phyloP scores from a whole-genome alignment of 2,888 invertebrate genomes.

The Leptinotarsa peninsularis region DNA sequence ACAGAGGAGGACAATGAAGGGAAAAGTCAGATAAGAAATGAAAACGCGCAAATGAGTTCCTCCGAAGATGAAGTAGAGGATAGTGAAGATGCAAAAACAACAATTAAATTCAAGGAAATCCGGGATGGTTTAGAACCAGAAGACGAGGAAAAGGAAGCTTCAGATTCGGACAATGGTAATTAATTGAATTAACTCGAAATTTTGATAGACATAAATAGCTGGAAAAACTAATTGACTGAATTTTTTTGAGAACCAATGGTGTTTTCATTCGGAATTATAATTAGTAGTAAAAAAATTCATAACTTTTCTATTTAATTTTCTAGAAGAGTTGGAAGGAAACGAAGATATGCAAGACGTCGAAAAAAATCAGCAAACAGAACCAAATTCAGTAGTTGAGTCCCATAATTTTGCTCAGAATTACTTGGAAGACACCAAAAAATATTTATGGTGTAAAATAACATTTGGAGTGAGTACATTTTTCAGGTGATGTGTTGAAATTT shows the following conservation, averaged over 20 bases:
- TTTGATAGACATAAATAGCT: neutral
- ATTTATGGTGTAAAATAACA: conserved; percentile 87
- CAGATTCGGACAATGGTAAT: conserved; percentile 47
- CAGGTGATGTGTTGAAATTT: neutral
- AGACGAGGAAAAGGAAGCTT: conserved; percentile 64
- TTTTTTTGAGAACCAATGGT: too few relatives aligned
- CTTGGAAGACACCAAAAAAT: conserved; percentile 79
- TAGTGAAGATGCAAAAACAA: conserved; percentile 67
- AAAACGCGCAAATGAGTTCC: conserved; percentile 64
- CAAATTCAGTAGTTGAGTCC: conserved; percentile 59
- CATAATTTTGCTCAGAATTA: conserved; percentile 69
- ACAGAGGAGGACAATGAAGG: conserved; percentile 62
- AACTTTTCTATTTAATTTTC: conserved; percentile 60
- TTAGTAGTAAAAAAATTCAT: too few relatives aligned
- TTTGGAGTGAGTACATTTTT: conserved; percentile 71
- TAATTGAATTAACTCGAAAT: conserved; percentile 57
- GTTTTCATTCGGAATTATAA: too few relatives aligned
- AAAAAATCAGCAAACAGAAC: conserved; percentile 66
- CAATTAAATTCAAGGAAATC: conserved; percentile 60
- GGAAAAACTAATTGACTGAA: neutral
- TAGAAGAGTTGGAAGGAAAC: conserved; percentile 65
- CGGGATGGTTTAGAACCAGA: conserved; percentile 69
- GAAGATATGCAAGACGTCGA: conserved; percentile 65
- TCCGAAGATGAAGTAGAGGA: conserved; percentile 78
- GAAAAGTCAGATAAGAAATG: conserved; percentile 44